Percentiles rank a stretch among this genome's conserved stretches.
Conservation (phyloP, 2,797 vertebrate species). For the Coreius guichenoti region DNA sequence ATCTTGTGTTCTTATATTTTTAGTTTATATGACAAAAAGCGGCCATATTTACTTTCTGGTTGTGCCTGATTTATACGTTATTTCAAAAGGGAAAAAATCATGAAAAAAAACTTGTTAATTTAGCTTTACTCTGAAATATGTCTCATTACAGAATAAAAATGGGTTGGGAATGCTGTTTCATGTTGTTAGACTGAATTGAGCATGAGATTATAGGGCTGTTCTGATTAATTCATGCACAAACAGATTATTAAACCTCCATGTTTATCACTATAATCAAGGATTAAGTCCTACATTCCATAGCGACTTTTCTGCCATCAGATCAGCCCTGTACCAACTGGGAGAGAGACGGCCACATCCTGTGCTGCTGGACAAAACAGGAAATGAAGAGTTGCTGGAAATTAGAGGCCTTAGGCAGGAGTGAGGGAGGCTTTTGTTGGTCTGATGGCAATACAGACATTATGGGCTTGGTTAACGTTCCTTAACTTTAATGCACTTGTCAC, state of each 20-base stretch:
- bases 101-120: neutral
- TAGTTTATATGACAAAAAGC: neutral
- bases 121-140: too few relatives aligned
- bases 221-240: slow-evolving; percentile 19
- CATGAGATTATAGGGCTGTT: neutral
- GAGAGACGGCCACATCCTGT: slow-evolving; percentile 55
- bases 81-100: neutral
- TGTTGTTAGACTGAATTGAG: neutral
- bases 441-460: slow-evolving; percentile 12
- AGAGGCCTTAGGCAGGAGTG: slow-evolving; percentile 29
- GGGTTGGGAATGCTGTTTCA: neutral
- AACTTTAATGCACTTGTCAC: slow-evolving; percentile 3
- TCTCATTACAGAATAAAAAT: neutral
- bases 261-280: slow-evolving; percentile 22
- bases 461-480: slow-evolving; percentile 15
- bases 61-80: neutral
- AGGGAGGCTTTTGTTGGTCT: slow-evolving; percentile 3
- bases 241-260: slow-evolving; percentile 34
- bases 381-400: slow-evolving; percentile 62
- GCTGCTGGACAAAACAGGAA: slow-evolving; percentile 57
- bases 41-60: neutral
- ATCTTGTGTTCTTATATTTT: slow-evolving; percentile 34
- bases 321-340: slow-evolving; percentile 41
- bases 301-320: slow-evolving; percentile 35
- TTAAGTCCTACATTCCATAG: slow-evolving; percentile 41